These are phyloP conservation scores for Nowickia ferox DNA, from an alignment of 2,888 invertebrate genomes.

Conservation along the genomic window DNA sequence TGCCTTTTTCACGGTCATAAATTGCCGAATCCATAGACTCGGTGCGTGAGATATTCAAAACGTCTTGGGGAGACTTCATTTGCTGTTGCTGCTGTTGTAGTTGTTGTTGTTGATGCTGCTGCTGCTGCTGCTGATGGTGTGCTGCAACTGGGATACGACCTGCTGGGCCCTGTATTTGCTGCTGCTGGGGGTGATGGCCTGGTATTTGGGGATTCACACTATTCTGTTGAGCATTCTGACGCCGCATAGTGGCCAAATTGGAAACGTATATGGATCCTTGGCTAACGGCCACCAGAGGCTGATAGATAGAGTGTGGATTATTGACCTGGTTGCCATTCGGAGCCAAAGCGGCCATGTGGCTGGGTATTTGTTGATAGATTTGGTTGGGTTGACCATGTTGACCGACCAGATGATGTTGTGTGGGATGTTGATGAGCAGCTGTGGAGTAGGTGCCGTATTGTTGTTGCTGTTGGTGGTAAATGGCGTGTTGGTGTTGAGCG, in stretches of 20 bases:
- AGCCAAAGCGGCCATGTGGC: conserved; percentile 78
- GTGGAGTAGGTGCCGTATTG: conserved; percentile 81
- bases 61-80: conserved; percentile 77
- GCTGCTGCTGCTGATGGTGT: conserved; percentile 73
- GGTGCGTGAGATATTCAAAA: conserved; percentile 78
- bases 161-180: conserved; percentile 70
- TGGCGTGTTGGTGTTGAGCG: conserved; percentile 84
- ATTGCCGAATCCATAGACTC: conserved; percentile 81
- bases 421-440: conserved; percentile 76
- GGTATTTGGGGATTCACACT: conserved; percentile 78
- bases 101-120: conserved; percentile 68
- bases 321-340: conserved; percentile 76
- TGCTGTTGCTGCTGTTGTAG: conserved; percentile 63
- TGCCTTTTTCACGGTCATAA: conserved; percentile 83
- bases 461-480: conserved; percentile 82
- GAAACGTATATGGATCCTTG: conserved; percentile 81
- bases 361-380: conserved; percentile 83
- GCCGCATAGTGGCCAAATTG: conserved; percentile 81
- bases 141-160: conserved; percentile 70
- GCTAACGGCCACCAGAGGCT: conserved; percentile 80
- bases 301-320: conserved; percentile 82
- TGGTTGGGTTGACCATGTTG: conserved; percentile 81
- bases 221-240: conserved; percentile 79
- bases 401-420: conserved; percentile 77
- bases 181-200: conserved; percentile 77